Evolutionary conservation across 2,888 invertebrate genomes (phyloP).

Genomic region (Caradrina clavipalpis): DNA sequence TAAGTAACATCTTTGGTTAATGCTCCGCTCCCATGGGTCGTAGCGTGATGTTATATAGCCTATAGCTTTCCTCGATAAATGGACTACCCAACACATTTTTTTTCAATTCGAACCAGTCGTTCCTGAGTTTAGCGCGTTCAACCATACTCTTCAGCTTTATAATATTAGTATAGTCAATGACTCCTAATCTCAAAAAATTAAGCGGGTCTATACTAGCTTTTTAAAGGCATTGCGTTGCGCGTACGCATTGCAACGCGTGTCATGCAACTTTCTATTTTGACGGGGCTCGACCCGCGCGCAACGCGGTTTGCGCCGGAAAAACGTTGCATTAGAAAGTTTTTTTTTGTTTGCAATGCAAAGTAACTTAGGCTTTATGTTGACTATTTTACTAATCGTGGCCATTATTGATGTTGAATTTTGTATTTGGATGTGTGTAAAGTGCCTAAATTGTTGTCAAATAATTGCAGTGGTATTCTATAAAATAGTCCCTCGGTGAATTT

Average conservation of each 20-base stretch:
- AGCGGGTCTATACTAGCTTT: conserved; percentile 5
- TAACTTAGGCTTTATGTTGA: conserved; percentile 48
- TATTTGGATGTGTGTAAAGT: neutral
- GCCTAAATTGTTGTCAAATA: neutral
- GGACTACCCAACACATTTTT: too few species aligned
- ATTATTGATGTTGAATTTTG: conserved; percentile 4
- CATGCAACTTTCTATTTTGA: conserved; percentile 88
- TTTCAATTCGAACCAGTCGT: too few species aligned
- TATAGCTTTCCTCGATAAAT: too few species aligned
- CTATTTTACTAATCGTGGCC: conserved; percentile 45
- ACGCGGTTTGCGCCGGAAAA: conserved; percentile 73
- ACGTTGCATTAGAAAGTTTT: conserved; percentile 84
- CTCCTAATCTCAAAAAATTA: neutral
- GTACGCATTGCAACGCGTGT: conserved; percentile 78
- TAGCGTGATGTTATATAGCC: too few species aligned
- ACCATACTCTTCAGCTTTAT: too few species aligned
- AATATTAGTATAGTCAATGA: too few species aligned
- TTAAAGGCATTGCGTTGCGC: conserved; percentile 63
- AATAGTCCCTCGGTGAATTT: too few species aligned
- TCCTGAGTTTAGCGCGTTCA: too few species aligned
- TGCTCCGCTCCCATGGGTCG: too few species aligned
- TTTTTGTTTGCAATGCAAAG: conserved; percentile 73
- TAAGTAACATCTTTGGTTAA: too few species aligned
- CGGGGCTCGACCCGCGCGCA: conserved; percentile 64
- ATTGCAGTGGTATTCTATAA: neutral